These are phyloP conservation scores for Scomberomorus guttatus DNA, from an alignment of 2,797 vertebrate species.

Conservation along the genomic window DNA sequence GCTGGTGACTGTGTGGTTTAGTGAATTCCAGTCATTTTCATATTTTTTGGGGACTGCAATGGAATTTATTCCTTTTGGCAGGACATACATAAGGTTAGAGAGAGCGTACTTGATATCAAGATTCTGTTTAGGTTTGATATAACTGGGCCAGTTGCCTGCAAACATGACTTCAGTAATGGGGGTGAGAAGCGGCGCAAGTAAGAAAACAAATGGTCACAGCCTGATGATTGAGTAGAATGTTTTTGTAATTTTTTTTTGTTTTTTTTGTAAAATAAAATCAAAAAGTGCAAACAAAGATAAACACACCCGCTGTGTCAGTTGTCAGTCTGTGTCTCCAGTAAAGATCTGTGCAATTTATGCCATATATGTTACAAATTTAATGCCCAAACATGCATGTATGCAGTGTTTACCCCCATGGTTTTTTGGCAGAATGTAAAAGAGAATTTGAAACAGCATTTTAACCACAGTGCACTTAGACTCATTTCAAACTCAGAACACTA, in stretches of 20 bases:
- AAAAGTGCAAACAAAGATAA: too few species aligned
- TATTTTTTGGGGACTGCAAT: not conserved
- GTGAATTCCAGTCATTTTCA: not conserved
- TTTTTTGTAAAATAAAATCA: too few species aligned
- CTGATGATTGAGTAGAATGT: too few species aligned
- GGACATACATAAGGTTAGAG: too few species aligned
- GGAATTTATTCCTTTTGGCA: not conserved
- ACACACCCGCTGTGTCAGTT: not conserved
- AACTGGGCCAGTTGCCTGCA: too few species aligned
- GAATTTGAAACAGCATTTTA: constrained; percentile 19
- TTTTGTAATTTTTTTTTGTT: too few species aligned
- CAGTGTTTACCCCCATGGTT: not conserved
- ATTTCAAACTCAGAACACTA: constrained; percentile 26
- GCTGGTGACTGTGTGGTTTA: not conserved
- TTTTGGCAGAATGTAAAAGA: constrained; percentile 17
- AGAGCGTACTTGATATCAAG: too few species aligned
- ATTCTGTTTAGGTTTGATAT: too few species aligned
- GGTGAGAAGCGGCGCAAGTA: too few species aligned
- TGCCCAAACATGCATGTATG: not conserved
- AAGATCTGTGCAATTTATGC: not conserved
- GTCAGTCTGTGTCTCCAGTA: not conserved
- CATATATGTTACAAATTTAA: constrained; percentile 10
- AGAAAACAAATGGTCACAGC: too few species aligned
- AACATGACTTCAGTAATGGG: too few species aligned
- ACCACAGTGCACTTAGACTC: not conserved